Conservation (phyloP, 2,797 vertebrate genomes). For the Microhierax caerulescens region DNA sequence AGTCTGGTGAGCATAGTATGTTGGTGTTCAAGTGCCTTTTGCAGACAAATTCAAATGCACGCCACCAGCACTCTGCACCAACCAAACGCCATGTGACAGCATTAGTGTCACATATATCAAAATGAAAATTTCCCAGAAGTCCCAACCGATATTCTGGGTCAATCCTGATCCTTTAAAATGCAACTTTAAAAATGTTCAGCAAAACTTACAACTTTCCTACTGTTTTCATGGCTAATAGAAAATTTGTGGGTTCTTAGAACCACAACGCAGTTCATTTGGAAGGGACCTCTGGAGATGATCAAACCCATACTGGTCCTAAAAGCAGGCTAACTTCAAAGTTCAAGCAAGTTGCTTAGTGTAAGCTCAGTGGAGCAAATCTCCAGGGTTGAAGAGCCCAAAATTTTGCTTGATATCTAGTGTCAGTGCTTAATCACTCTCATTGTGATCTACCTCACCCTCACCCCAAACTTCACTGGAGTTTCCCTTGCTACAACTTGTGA, state of each 20-base stretch:
- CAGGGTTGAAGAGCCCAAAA: background rate
- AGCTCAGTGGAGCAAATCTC: background rate
- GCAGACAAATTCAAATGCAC: background rate
- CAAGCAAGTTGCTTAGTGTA: background rate
- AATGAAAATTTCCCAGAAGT: background rate
- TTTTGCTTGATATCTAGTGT: background rate
- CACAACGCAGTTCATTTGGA: background rate
- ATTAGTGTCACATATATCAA: background rate
- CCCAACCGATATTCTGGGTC: background rate
- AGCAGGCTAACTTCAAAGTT: background rate
- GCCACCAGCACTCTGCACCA: background rate
- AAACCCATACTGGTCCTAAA: background rate
- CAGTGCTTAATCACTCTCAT: background rate
- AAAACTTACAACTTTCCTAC: background rate
- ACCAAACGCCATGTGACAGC: background rate
- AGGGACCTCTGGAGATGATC: background rate
- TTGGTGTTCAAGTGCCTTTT: background rate
- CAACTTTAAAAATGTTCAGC: background rate
- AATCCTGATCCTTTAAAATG: background rate
- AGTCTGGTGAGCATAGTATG: background rate
- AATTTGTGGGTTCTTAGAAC: background rate
- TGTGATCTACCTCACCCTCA: background rate
- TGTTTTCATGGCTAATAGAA: background rate
- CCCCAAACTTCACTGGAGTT: background rate
- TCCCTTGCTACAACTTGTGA: background rate